Base-by-base conservation (phyloP, 2,797 vertebrate genomes). In the Lophius americanus region DNA sequence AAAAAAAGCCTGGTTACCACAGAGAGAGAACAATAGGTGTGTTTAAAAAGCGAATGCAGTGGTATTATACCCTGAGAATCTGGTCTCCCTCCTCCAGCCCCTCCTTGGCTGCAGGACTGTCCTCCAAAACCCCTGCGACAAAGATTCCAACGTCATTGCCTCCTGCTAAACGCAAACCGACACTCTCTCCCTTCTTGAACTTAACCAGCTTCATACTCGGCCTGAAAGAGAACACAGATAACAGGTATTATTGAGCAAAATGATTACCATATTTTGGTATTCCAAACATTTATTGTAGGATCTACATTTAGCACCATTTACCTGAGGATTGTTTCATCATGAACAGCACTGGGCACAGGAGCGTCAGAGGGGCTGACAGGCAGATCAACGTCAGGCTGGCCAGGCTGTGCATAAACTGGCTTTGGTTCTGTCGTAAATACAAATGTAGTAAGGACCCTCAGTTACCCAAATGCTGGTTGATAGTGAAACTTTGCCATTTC, bases 191-290 rank as follows among this genome's bases (percentile, higher is more conserved):
- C 92, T 99, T 99, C 90, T 95, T 96, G 92, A 99, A 99, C 90
- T 98, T 98, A 51, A 99, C 97, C 87, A 99, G 93, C 89, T 99
- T 99, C 97, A 99, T 98, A 91, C 96, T 98, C 13, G 97, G 97
- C 88, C 97, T 99, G 86, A 63, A 84, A 85, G 46, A 13, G n/a
- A 57, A 81, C 55, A 73, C 9, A 65, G 49, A 6, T 47, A 2
- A 44, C 14, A 73, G 47, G 64, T 12, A 7, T 9, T 54, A 64
- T 53, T 8, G 51, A 56, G 39, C 5, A 38, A 62, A 81, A 47
- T 53, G 23, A 53, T 77, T 57, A 65, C 32, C 11, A 60, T 68
- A 66, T 43, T 32, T 12, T 32, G 7, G 13, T 53, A 56, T 62
- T 51, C 37, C 75, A 73, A 52, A 67, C 38, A 71, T 57, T 62